These are phyloP conservation scores for Enteromius anoplus DNA, from an alignment of 2,797 vertebrate genomes.

Conservation along the genomic window DNA sequence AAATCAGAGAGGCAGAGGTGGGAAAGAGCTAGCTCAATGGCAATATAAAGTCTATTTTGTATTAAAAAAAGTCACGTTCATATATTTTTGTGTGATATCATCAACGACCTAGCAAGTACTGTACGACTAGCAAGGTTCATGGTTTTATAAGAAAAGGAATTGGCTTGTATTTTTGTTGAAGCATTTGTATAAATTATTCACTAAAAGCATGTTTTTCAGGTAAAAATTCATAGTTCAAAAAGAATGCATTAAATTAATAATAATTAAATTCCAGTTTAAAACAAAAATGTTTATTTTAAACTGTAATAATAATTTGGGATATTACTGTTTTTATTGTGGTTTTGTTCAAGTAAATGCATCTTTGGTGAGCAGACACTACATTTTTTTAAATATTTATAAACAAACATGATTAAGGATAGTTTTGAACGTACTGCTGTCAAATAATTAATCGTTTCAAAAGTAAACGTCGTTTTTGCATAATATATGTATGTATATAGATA, in stretches of 20 bases:
- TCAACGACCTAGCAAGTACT: background rate
- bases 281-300: background rate
- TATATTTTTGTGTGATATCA: background rate
- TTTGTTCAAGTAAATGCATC: background rate
- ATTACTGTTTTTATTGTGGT: background rate
- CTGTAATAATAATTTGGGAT: background rate
- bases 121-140: too few relatives aligned
- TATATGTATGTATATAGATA: too few relatives aligned
- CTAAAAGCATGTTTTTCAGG: background rate
- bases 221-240: too few relatives aligned
- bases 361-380: background rate
- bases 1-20: constrained; percentile 38
- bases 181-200: background rate
- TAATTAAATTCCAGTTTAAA: background rate
- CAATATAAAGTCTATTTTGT: background rate
- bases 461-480: too few relatives aligned
- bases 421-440: background rate
- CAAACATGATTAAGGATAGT: too few relatives aligned
- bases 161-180: constrained; percentile 2
- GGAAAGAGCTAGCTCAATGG: background rate
- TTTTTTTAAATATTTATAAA: background rate
- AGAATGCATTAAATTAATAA: background rate
- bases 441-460: too few relatives aligned
- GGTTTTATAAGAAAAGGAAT: background rate
- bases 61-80: background rate